Evolutionary conservation across 2,888 invertebrate genomes (phyloP).

Genomic region (Metopia argyrocephala): DNA sequence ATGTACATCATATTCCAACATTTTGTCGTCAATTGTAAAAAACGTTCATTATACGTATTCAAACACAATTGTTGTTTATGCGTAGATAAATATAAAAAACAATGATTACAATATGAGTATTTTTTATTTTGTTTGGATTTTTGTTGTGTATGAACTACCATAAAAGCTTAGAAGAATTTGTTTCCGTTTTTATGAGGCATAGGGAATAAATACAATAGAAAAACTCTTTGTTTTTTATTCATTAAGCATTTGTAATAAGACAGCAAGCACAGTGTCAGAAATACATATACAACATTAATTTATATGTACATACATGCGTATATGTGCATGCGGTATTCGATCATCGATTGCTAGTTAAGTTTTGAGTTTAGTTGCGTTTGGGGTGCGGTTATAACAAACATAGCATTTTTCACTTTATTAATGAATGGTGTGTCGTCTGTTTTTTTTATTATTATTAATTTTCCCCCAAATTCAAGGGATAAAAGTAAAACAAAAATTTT

Average conservation of each 20-base stretch:
- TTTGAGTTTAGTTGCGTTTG: conserved; percentile 4
- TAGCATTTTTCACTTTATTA: background rate
- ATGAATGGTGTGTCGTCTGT: background rate
- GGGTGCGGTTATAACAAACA: conserved; percentile 26
- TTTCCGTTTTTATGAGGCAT: conserved; percentile 23
- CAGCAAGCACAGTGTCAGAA: background rate
- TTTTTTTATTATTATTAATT: background rate
- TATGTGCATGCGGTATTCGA: conserved; percentile 16
- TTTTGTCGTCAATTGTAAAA: background rate
- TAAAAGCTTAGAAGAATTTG: conserved; percentile 5
- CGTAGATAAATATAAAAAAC: background rate
- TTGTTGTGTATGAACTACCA: conserved; percentile 18
- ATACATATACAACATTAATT: background rate
- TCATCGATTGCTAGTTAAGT: conserved; percentile 20
- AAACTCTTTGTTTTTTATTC: conserved; percentile 20
- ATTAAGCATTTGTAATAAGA: background rate
- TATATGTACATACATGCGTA: too few species aligned
- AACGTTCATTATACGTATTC: too few species aligned
- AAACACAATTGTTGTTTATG: background rate
- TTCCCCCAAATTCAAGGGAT: background rate
- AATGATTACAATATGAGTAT: background rate
- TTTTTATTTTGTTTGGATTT: background rate
- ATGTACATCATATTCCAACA: too few species aligned
- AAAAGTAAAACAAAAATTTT: background rate
- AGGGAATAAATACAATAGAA: background rate